Evolutionary conservation across 2,888 invertebrate genomes (phyloP).

Genomic region (Macropis europaea): DNA sequence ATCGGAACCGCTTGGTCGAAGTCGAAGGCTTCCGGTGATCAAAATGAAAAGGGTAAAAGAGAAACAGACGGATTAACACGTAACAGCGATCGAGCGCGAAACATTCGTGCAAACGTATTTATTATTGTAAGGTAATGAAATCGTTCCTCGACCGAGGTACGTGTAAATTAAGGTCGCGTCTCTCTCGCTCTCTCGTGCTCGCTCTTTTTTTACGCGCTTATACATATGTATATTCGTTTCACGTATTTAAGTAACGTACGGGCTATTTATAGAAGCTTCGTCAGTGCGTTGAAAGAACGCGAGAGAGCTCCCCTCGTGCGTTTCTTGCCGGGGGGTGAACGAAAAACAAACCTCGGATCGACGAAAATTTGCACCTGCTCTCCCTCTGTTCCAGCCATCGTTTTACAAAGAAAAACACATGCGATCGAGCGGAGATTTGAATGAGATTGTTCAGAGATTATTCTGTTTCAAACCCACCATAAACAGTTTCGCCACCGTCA

Average conservation of each 20-base stretch:
- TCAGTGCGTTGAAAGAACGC: conserved; percentile 57
- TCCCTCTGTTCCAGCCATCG: no score
- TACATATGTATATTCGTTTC: conserved; percentile 40
- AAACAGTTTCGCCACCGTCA: no score
- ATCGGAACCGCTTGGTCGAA: no score
- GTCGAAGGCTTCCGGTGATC: no score
- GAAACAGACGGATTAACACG: no score
- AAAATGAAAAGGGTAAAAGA: no score
- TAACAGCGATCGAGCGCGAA: not conserved
- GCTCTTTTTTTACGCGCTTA: conserved; percentile 10
- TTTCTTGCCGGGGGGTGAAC: conserved; percentile 17
- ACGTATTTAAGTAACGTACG: conserved; percentile 58
- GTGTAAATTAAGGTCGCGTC: conserved; percentile 26
- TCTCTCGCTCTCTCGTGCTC: not conserved
- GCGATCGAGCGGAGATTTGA: no score
- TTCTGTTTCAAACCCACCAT: no score
- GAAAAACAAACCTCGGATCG: conserved; percentile 21
- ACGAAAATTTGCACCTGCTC: conserved; percentile 41
- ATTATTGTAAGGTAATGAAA: conserved; percentile 12
- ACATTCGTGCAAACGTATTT: conserved; percentile 1
- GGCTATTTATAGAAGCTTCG: conserved; percentile 72
- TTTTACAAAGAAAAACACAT: no score
- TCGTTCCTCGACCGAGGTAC: not conserved
- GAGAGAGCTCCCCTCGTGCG: conserved; percentile 22
- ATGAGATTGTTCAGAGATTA: no score